These are phyloP conservation scores for Brachymystax lenok DNA, from an alignment of 2,797 vertebrate genomes.

Conservation along the genomic window DNA sequence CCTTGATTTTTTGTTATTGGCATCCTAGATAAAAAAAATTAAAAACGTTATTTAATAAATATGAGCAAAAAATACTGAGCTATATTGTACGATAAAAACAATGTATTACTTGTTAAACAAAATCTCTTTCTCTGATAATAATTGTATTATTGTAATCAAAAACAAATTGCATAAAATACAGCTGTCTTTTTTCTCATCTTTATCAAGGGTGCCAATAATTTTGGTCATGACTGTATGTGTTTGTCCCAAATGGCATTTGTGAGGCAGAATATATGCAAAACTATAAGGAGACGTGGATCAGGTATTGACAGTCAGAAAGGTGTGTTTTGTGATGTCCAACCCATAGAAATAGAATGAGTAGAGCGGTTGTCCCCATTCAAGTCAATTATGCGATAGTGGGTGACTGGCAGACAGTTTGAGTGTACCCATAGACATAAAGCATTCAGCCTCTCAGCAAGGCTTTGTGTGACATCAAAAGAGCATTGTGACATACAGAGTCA, in stretches of 20 bases:
- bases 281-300: slow-evolving; percentile 35
- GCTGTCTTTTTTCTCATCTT: too few relatives aligned
- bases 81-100: too few relatives aligned
- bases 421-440: not conserved
- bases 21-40: too few relatives aligned
- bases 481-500: slow-evolving; percentile 32
- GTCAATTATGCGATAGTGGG: not conserved
- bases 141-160: too few relatives aligned
- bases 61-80: too few relatives aligned
- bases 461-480: slow-evolving; percentile 16
- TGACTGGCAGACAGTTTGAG: not conserved
- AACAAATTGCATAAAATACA: too few relatives aligned
- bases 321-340: slow-evolving; percentile 18
- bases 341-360: slow-evolving; percentile 5
- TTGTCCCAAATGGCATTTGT: not conserved
- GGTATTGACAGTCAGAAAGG: slow-evolving; percentile 24
- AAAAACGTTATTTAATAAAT: too few relatives aligned
- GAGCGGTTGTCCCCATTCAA: not conserved
- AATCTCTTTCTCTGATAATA: too few relatives aligned
- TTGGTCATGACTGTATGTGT: not conserved
- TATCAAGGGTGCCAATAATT: too few relatives aligned
- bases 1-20: too few relatives aligned
- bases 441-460: slow-evolving; percentile 7
- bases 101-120: too few relatives aligned
- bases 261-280: slow-evolving; percentile 7